Conservation (phyloP, 2,888 invertebrate genomes). For the Tenthredo amoena region DNA sequence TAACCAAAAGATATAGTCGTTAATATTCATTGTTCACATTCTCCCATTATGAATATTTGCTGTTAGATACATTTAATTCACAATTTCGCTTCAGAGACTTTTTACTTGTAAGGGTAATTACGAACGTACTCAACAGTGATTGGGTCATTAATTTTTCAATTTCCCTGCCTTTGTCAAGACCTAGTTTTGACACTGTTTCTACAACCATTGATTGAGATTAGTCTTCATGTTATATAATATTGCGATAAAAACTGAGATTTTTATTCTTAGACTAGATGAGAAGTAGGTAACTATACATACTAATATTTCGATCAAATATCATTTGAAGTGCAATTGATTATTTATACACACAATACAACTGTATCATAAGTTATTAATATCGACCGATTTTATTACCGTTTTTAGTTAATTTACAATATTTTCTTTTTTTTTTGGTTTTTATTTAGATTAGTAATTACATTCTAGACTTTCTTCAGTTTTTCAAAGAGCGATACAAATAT, state of each 20-base stretch:
- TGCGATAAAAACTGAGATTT: neutral
- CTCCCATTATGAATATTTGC: neutral
- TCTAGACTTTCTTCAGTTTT: neutral
- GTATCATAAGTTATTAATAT: neutral
- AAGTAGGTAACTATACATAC: neutral
- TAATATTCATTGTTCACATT: neutral
- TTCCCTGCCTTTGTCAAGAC: neutral
- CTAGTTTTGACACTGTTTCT: neutral
- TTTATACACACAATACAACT: neutral
- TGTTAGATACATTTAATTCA: neutral
- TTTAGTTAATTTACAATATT: neutral
- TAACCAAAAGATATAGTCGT: neutral
- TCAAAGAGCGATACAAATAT: constrained; percentile 2
- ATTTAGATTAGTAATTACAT: neutral
- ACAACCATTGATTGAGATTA: constrained; percentile 16
- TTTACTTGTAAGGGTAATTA: neutral
- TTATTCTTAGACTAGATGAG: neutral
- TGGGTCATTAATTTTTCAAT: neutral
- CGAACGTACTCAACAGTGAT: constrained; percentile 21
- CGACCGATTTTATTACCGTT: neutral
- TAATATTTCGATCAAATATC: constrained; percentile 22
- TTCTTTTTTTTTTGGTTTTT: neutral
- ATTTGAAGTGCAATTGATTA: neutral
- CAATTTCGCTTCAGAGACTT: neutral
- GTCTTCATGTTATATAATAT: neutral